Conservation (phyloP, 2,888 invertebrate genomes). For the Eupithecia dodoneata region DNA sequence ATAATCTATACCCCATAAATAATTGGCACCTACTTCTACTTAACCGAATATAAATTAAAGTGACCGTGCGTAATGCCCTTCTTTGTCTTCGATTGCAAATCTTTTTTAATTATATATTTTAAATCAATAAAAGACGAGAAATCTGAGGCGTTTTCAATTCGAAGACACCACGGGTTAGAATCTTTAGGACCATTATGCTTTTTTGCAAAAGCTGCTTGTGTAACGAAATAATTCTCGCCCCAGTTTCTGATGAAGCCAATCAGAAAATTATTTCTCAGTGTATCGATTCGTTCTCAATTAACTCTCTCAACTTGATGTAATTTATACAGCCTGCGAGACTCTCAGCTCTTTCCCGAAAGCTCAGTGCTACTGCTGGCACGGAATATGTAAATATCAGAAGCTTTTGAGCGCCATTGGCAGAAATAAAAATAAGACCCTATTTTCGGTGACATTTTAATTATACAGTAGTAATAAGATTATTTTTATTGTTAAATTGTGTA, state of each 20-base stretch:
- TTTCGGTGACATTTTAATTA: slow-evolving; percentile 32
- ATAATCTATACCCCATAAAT: too few relatives aligned
- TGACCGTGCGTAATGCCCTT: background rate
- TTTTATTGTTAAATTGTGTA: too few relatives aligned
- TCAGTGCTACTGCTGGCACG: slow-evolving; percentile 34
- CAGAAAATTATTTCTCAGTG: slow-evolving; percentile 18
- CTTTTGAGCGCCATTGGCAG: slow-evolving; percentile 38
- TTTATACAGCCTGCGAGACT: slow-evolving; percentile 20
- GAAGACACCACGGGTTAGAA: background rate
- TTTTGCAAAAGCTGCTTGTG: background rate
- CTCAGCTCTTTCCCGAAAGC: slow-evolving; percentile 16
- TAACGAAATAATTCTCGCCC: slow-evolving; percentile 8
- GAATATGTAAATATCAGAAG: slow-evolving; percentile 38
- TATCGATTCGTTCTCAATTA: slow-evolving; percentile 25
- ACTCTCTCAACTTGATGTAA: slow-evolving; percentile 23
- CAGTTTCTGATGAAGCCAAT: slow-evolving; percentile 7
- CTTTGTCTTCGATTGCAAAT: background rate
- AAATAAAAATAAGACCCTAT: slow-evolving; percentile 51
- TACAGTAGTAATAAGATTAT: background rate
- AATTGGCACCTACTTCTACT: too few relatives aligned
- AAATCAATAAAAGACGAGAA: background rate
- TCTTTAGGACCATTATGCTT: background rate
- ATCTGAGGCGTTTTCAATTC: background rate
- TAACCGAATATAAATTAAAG: too few relatives aligned
- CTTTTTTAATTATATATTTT: background rate